phyloP scores from a whole-genome alignment of 2,113 vertebrate species.

The Oncorhynchus nerka region DNA sequence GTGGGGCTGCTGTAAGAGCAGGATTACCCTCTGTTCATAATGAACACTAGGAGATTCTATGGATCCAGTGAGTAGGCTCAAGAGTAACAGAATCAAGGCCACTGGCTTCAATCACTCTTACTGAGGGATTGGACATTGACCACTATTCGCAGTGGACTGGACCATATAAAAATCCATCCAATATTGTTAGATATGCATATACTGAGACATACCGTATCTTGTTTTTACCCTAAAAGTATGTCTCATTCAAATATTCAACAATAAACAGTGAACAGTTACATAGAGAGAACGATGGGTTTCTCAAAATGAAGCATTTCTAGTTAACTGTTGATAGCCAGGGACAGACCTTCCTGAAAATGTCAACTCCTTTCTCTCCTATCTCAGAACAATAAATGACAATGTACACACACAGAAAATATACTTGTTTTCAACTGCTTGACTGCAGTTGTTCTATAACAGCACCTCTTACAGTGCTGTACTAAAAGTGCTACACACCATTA shows the following conservation, averaged over 20 bases:
- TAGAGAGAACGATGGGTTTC: background rate
- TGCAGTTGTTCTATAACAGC: background rate
- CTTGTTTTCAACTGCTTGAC: background rate
- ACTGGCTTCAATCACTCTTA: slow-evolving; percentile 19
- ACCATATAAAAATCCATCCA: background rate
- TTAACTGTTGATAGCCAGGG: background rate
- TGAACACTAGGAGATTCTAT: background rate
- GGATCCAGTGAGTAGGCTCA: slow-evolving; percentile 4
- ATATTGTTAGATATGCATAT: background rate
- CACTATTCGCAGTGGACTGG: background rate
- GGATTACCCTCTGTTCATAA: background rate
- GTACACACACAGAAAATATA: background rate
- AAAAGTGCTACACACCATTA: background rate
- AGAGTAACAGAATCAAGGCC: slow-evolving; percentile 37
- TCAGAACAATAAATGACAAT: background rate
- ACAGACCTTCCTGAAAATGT: background rate
- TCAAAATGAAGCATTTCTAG: background rate
- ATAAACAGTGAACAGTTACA: background rate
- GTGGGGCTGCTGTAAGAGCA: background rate
- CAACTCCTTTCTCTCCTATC: background rate
- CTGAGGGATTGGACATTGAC: slow-evolving; percentile 7
- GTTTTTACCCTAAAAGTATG: background rate
- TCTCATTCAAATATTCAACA: background rate
- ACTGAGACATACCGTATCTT: background rate
- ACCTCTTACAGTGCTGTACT: background rate